Evolutionary conservation across 2,113 vertebrate genomes (phyloP).

Genomic region (Gambusia holbrooki): DNA sequence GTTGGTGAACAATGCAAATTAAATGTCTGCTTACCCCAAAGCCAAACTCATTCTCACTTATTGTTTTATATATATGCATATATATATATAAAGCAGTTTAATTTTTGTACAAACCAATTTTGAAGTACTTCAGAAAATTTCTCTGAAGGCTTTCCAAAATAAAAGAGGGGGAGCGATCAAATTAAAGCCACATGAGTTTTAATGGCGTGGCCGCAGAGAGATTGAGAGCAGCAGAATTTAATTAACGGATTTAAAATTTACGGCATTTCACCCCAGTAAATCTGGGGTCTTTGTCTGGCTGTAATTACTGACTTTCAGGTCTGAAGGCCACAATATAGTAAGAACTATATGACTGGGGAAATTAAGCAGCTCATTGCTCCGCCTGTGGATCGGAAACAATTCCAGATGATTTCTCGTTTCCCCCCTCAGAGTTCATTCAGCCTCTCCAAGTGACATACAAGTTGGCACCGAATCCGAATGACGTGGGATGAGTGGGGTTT

Average conservation of each 20-base stretch:
- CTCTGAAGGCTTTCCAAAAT: constrained; percentile 53
- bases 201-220: constrained; percentile 46
- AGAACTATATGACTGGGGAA: constrained; percentile 52
- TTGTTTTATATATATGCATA: neutral
- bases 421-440: constrained; percentile 57
- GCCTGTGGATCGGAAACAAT: constrained; percentile 52
- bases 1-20: neutral
- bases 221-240: constrained; percentile 67
- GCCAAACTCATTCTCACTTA: neutral
- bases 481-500: constrained; percentile 41
- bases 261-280: constrained; percentile 65
- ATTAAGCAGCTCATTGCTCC: constrained; percentile 48
- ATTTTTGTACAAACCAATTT: neutral
- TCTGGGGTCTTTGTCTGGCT: constrained; percentile 67
- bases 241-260: constrained; percentile 72
- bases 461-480: constrained; percentile 45
- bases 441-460: constrained; percentile 26
- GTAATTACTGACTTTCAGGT: constrained; percentile 67
- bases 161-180: constrained; percentile 17
- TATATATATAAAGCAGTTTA: neutral
- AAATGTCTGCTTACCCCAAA: neutral
- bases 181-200: constrained; percentile 69
- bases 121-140: constrained; percentile 13
- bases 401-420: constrained; percentile 55
- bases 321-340: constrained; percentile 56